phyloP scores from a whole-genome alignment of 2,888 invertebrate species.

The Troglohyphantes excavatus region DNA sequence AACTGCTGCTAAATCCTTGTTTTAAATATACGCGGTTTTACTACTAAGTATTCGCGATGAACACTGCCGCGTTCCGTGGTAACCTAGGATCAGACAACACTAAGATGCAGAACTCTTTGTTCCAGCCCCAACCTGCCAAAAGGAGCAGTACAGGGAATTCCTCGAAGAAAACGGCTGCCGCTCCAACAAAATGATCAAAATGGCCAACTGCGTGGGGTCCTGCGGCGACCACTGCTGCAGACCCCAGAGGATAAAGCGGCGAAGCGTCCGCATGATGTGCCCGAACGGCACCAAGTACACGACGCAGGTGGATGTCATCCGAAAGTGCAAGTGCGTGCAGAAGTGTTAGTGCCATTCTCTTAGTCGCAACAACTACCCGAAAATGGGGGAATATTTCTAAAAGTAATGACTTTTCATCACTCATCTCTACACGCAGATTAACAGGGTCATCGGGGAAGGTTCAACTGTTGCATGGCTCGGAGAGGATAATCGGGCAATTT shows the following conservation, averaged over 20 bases:
- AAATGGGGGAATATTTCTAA: no score
- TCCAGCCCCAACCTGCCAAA: constrained; percentile 90
- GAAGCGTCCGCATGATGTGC: constrained; percentile 97
- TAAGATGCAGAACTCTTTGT: constrained; percentile 79
- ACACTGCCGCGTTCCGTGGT: not conserved
- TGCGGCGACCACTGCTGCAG: constrained; percentile 94
- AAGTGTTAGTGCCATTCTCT: constrained; percentile 74
- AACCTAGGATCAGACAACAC: constrained; percentile 63
- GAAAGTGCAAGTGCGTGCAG: constrained; percentile 94
- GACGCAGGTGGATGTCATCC: constrained; percentile 97
- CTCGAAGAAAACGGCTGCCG: constrained; percentile 93
- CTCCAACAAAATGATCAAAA: constrained; percentile 93
- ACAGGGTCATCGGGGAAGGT: no score
- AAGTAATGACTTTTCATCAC: constrained; percentile 50
- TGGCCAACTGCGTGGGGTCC: constrained; percentile 91
- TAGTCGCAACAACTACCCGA: no score
- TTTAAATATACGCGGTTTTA: no score
- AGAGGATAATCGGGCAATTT: no score
- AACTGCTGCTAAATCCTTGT: no score
- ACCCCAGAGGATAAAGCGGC: constrained; percentile 94
- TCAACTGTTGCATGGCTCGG: no score
- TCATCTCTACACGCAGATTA: no score
- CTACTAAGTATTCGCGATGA: no score
- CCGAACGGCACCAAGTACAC: constrained; percentile 95
- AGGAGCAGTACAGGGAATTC: constrained; percentile 95